phyloP scores from a whole-genome alignment of 2,113 vertebrate genomes.

The Myrmophylax atrothorax region DNA sequence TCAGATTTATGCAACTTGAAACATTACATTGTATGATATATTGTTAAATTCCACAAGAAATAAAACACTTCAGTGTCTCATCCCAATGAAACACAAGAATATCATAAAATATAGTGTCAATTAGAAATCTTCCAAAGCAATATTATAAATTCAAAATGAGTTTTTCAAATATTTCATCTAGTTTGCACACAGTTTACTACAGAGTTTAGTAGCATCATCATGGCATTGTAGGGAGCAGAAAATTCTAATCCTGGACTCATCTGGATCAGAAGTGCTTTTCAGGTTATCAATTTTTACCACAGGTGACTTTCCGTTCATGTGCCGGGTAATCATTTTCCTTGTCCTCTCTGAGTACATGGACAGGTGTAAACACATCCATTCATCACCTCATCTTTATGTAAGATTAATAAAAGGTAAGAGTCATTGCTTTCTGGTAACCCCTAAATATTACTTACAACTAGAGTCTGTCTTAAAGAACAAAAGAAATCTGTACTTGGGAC shows the following conservation, averaged over 20 bases:
- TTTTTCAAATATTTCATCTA: background rate
- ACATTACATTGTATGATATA: background rate
- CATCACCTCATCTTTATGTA: background rate
- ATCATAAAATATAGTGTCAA: background rate
- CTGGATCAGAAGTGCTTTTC: background rate
- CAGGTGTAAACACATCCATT: background rate
- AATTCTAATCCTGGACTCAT: background rate
- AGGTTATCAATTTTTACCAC: accelerated
- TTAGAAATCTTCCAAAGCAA: background rate
- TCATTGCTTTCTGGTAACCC: background rate
- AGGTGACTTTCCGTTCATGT: background rate
- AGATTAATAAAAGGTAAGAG: background rate
- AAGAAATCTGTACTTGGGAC: background rate
- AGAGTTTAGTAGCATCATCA: accelerated
- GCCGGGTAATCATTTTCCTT: background rate
- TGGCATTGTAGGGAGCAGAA: accelerated
- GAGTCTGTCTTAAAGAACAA: background rate
- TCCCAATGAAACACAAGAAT: background rate
- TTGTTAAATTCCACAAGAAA: background rate
- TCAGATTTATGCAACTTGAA: background rate
- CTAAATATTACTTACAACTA: background rate
- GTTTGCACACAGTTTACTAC: background rate
- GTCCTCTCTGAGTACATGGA: background rate
- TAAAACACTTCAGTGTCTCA: background rate
- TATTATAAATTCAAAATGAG: background rate